Conservation (phyloP, 2,888 invertebrate species). For the Aporophyla nigra region DNA sequence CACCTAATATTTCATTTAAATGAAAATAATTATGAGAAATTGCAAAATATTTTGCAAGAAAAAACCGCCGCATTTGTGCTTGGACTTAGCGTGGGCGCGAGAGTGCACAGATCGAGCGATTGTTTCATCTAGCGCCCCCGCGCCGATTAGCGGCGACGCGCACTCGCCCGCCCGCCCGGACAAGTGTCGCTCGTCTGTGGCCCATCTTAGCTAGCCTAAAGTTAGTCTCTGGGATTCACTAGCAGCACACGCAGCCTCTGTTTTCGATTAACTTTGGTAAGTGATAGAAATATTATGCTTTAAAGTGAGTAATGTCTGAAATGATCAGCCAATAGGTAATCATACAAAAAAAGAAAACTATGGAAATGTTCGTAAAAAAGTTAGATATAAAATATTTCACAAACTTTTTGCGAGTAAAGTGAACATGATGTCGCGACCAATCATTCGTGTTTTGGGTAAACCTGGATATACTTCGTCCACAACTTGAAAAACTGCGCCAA, state of each 20-base stretch:
- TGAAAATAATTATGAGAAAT: not conserved
- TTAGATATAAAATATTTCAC: not conserved
- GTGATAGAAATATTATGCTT: constrained; percentile 31
- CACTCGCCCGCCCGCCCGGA: constrained; percentile 56
- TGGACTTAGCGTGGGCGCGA: constrained; percentile 66
- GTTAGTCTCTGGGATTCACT: constrained; percentile 16
- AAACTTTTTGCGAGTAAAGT: too few species aligned
- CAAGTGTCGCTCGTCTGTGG: constrained; percentile 53
- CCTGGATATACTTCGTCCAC: not conserved
- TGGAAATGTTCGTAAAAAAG: not conserved
- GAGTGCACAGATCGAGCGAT: constrained; percentile 67
- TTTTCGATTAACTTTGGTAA: constrained; percentile 56
- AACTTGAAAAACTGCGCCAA: not conserved
- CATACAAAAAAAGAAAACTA: not conserved
- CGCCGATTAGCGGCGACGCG: constrained; percentile 46
- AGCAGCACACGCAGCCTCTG: constrained; percentile 40
- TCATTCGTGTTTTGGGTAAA: not conserved
- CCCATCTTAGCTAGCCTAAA: constrained; percentile 23
- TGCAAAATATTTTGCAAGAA: constrained; percentile 34
- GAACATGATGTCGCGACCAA: not conserved
- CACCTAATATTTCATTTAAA: too few species aligned
- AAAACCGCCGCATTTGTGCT: constrained; percentile 51
- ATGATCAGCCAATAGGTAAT: not conserved
- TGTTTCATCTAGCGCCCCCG: constrained; percentile 72
- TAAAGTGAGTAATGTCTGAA: constrained; percentile 1